Evolutionary conservation across 2,888 invertebrate genomes (phyloP).

Genomic region (Spisula subtruncata): DNA sequence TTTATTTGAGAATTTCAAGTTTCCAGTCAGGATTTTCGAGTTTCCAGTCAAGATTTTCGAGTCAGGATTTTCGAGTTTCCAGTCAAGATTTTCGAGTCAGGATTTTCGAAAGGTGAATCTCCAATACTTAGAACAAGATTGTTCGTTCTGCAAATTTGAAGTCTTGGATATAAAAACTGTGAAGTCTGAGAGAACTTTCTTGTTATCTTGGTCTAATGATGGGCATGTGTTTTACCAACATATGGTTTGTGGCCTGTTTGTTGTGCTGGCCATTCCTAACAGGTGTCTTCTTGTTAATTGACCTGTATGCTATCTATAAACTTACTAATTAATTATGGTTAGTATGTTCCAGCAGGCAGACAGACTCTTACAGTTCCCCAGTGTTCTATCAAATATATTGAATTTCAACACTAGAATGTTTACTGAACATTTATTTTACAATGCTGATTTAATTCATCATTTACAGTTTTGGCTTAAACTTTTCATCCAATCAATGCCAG

Average conservation of each 20-base stretch:
- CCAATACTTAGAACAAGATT: neutral
- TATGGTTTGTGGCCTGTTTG: neutral
- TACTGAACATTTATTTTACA: too few relatives aligned
- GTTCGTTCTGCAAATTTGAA: neutral
- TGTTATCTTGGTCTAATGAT: neutral
- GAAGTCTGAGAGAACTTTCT: too few relatives aligned
- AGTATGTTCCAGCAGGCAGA: neutral
- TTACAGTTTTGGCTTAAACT: too few relatives aligned
- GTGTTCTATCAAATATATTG: neutral
- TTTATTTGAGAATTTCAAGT: too few relatives aligned
- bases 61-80: too few relatives aligned
- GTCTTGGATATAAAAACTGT: neutral
- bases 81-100: too few relatives aligned
- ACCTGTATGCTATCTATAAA: slow-evolving; percentile 17
- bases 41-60: too few relatives aligned
- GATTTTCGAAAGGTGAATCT: too few relatives aligned
- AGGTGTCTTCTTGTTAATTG: slow-evolving; percentile 27
- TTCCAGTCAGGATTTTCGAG: too few relatives aligned
- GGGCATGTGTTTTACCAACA: neutral
- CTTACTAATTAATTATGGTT: neutral
- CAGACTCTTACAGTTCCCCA: neutral
- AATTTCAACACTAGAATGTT: too few relatives aligned
- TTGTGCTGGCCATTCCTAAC: neutral
- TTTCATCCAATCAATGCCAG: too few relatives aligned
- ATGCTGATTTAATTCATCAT: too few relatives aligned